Base-by-base conservation (phyloP, 2,888 invertebrate species). In the Onthophagus sagittarius region DNA sequence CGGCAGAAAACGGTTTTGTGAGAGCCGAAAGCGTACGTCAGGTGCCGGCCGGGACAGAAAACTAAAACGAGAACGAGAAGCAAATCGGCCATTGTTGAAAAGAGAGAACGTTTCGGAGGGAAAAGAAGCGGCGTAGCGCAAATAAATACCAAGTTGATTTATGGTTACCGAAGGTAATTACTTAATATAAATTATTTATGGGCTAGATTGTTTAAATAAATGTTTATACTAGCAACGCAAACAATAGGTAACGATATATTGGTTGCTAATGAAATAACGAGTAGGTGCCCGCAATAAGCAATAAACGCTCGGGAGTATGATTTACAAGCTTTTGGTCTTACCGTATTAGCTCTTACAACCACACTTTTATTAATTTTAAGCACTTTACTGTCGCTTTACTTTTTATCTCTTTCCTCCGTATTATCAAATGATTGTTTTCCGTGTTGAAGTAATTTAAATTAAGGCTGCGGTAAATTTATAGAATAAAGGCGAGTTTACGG, bases 401-500 rank as follows among this genome's bases (percentile, higher is more conserved):
- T 23, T 11, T 71, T 71, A 53, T 11, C 39, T 53, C 39, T 53
- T 53, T 53, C 39, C 11, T 53, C 39, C 39, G 62, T 71, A 71
- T 71, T 67, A 71, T 67, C 39, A 71, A 64, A 71, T 63, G 71
- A 33, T 23, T 23, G 64, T 67, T 53, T 53, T 53, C 39, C 39
- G 23, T 23, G 23, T 53, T 11, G 39, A 11, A 7, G 11, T 53
- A 53, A 73, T 73, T 73, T 73, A 73, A 64, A 73, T 73, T 73
- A 73, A 73, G n/a, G 63, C 23, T 73, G 73, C 33, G 73, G 73
- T 70, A 39, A 73, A 64, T 70, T 64, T 39, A 70, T 70, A 73
- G 65, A 71, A 65, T 73, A 73, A 73, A 64, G 11, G 73, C 70
- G 53, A 70, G 63, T 77, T 77, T 77, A 76, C 76, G 75, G 73